Percentiles rank a stretch among this genome's conserved stretches.
phyloP scores from a whole-genome alignment of 2,888 invertebrate species.

The Meteorus cinctellus region DNA sequence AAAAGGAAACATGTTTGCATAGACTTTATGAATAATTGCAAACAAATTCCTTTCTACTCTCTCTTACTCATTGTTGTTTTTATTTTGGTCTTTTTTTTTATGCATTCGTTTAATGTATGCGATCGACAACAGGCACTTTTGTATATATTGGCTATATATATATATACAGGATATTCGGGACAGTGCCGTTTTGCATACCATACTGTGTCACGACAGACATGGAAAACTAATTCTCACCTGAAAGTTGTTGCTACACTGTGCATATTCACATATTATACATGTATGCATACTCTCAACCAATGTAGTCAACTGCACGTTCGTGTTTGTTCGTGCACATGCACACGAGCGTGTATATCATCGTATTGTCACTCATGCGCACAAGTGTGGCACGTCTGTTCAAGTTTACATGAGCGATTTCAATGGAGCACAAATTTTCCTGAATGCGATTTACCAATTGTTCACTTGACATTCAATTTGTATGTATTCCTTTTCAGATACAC shows the following conservation, averaged over 20 bases:
- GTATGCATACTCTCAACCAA: neutral
- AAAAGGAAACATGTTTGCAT: neutral
- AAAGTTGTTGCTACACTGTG: slow-evolving; percentile 51
- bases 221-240: slow-evolving; percentile 70
- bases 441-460: slow-evolving; percentile 30
- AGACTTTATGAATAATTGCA: neutral
- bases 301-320: neutral
- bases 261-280: slow-evolving; percentile 20
- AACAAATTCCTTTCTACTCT: neutral
- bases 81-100: neutral
- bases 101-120: neutral
- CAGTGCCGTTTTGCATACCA: slow-evolving; percentile 66
- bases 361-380: slow-evolving; percentile 23
- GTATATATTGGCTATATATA: slow-evolving; percentile 23
- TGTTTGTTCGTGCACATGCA: neutral
- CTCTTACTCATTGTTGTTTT: neutral
- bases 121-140: no score
- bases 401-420: slow-evolving; percentile 25
- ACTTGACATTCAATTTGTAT: slow-evolving; percentile 4
- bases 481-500: neutral
- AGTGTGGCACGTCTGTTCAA: slow-evolving; percentile 23
- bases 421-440: slow-evolving; percentile 31
- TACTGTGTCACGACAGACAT: slow-evolving; percentile 66
- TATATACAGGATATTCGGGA: slow-evolving; percentile 60
- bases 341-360: neutral